Conservation (phyloP, 2,797 vertebrate genomes). For the Neopelma chrysocephalum region DNA sequence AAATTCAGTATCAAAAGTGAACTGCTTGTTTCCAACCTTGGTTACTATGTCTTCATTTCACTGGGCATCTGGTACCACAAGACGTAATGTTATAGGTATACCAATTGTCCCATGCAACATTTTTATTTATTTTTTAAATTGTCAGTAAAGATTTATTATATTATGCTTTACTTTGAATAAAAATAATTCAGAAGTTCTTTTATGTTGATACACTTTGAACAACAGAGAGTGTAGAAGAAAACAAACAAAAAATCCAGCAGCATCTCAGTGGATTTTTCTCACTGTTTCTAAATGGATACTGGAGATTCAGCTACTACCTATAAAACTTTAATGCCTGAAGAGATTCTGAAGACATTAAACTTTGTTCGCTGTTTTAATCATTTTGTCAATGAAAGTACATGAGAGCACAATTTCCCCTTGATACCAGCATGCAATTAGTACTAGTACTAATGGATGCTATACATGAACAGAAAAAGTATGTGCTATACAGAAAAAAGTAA, state of each 20-base stretch:
- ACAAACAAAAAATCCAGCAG: neutral
- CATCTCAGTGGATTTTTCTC: neutral
- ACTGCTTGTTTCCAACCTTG: neutral
- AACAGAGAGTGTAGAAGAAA: neutral
- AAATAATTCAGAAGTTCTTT: neutral
- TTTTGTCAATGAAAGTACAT: slow-evolving; percentile 1
- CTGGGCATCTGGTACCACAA: neutral
- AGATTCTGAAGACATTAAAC: slow-evolving; percentile 24
- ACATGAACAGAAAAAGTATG: neutral
- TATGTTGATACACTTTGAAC: neutral
- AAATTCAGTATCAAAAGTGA: neutral
- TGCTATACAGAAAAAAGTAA: neutral
- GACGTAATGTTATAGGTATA: too few species aligned
- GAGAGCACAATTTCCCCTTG: neutral
- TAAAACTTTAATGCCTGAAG: slow-evolving; percentile 2
- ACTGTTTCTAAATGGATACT: neutral
- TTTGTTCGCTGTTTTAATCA: slow-evolving; percentile 27
- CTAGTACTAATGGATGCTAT: neutral
- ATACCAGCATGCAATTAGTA: neutral
- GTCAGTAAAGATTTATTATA: neutral
- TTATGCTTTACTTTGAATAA: neutral
- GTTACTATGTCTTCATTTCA: neutral
- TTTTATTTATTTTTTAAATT: neutral
- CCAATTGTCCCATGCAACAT: neutral
- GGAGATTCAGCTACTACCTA: neutral